Conservation (phyloP, 1,140 invertebrate species). For the Zaprionus lachaisei region DNA sequence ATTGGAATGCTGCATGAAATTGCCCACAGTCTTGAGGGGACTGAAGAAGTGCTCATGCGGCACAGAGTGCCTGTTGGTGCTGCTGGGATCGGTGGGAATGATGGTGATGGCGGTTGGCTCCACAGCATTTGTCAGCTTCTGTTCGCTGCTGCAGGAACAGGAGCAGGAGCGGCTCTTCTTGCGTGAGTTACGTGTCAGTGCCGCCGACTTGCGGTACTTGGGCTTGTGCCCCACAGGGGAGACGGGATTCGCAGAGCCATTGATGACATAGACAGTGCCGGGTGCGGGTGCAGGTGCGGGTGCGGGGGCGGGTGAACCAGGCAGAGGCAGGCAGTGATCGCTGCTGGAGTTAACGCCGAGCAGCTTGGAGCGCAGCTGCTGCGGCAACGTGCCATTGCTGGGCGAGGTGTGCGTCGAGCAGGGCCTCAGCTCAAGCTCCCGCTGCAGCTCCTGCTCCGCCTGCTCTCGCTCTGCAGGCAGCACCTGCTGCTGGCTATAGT, state of each 20-base stretch:
- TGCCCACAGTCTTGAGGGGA: constrained; percentile 71
- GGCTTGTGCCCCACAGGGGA: constrained; percentile 62
- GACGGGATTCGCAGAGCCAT: constrained; percentile 59
- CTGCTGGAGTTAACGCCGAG: constrained; percentile 52
- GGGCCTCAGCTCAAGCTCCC: constrained; percentile 15
- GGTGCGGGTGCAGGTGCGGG: background rate
- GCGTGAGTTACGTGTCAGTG: constrained; percentile 49
- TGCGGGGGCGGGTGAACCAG: background rate
- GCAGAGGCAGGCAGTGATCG: constrained; percentile 55
- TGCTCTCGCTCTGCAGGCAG: constrained; percentile 9
- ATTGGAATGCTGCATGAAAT: constrained; percentile 83
- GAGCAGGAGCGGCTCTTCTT: constrained; percentile 73
- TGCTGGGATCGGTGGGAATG: constrained; percentile 24
- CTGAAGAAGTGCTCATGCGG: constrained; percentile 67
- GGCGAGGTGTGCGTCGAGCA: constrained; percentile 63
- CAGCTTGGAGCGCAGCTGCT: constrained; percentile 52
- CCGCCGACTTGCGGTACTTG: constrained; percentile 72
- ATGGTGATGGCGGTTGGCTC: constrained; percentile 2
- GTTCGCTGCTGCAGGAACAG: constrained; percentile 61
- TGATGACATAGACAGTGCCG: constrained; percentile 68
- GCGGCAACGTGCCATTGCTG: constrained; percentile 59
- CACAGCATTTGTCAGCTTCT: constrained; percentile 30
- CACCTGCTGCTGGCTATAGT: constrained; percentile 32
- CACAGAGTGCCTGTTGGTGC: constrained; percentile 23
- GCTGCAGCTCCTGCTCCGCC: constrained; percentile 1